Conservation (phyloP, 2,113 vertebrate species). For the Brienomyrus brachyistius region DNA sequence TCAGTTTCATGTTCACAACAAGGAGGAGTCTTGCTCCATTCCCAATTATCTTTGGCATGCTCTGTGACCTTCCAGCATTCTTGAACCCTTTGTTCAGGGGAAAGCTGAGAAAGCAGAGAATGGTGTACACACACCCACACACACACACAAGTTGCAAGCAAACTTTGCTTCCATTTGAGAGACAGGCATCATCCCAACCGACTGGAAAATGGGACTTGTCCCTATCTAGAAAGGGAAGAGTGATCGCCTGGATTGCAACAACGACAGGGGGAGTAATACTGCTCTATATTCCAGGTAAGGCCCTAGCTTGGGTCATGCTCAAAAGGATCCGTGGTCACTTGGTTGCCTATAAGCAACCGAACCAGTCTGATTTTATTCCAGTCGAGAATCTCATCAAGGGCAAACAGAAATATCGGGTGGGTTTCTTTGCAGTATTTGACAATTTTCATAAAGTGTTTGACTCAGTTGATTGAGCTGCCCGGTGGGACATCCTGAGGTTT, state of each 20-base stretch:
- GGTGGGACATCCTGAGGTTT: background rate
- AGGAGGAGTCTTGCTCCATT: background rate
- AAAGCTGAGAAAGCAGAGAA: background rate
- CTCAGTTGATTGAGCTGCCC: background rate
- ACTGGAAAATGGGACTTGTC: background rate
- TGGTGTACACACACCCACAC: background rate
- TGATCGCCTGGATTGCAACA: background rate
- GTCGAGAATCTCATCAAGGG: background rate
- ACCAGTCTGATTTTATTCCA: background rate
- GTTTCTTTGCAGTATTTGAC: background rate
- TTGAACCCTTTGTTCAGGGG: background rate
- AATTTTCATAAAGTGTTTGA: background rate
- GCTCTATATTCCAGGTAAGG: background rate
- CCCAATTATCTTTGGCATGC: background rate
- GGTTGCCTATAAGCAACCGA: background rate
- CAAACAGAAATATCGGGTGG: background rate
- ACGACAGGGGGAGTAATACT: background rate
- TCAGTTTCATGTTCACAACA: background rate
- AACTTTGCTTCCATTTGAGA: background rate
- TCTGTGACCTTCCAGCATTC: background rate
- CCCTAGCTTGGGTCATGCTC: background rate
- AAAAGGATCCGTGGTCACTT: background rate
- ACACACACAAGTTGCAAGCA: background rate
- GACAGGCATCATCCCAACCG: background rate
- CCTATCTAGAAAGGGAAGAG: background rate